phyloP scores from a whole-genome alignment of 1,140 invertebrate species.

The Cotesia typhae region DNA sequence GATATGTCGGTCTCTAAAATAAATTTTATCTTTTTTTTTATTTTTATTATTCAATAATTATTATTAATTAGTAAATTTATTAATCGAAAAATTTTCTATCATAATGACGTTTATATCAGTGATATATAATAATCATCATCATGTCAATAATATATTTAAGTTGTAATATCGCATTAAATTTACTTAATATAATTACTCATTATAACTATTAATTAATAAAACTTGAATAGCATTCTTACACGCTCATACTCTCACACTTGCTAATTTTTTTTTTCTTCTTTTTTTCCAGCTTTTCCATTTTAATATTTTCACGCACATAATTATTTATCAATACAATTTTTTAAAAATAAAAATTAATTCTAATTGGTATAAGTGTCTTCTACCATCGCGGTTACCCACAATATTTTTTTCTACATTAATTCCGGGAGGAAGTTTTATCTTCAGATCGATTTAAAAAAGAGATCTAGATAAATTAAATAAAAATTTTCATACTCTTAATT shows the following conservation, averaged over 20 bases:
- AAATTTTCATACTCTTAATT: too few relatives aligned
- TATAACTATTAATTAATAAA: constrained; percentile 60
- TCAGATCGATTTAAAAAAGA: constrained; percentile 6
- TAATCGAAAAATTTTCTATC: constrained; percentile 28
- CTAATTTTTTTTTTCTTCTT: constrained; percentile 29
- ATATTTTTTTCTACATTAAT: neutral
- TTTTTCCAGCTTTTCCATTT: constrained; percentile 29
- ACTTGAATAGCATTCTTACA: constrained; percentile 47
- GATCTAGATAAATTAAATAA: too few relatives aligned
- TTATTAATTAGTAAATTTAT: constrained; percentile 46
- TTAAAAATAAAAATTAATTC: constrained; percentile 12
- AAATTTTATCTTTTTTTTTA: constrained; percentile 45
- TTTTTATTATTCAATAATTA: constrained; percentile 40
- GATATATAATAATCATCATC: constrained; percentile 12
- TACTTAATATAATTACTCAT: constrained; percentile 61
- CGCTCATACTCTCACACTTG: constrained; percentile 42
- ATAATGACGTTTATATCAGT: constrained; percentile 29
- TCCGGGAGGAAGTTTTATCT: constrained; percentile 21
- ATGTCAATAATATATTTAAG: constrained; percentile 48
- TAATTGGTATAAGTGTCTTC: neutral
- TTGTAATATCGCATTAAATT: constrained; percentile 52
- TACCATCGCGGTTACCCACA: constrained; percentile 30
- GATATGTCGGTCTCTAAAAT: constrained; percentile 55
- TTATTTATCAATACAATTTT: neutral
- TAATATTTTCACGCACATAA: neutral